These are phyloP conservation scores for Chirona hameri DNA, from an alignment of 2,888 invertebrate genomes.

Conservation along the genomic window DNA sequence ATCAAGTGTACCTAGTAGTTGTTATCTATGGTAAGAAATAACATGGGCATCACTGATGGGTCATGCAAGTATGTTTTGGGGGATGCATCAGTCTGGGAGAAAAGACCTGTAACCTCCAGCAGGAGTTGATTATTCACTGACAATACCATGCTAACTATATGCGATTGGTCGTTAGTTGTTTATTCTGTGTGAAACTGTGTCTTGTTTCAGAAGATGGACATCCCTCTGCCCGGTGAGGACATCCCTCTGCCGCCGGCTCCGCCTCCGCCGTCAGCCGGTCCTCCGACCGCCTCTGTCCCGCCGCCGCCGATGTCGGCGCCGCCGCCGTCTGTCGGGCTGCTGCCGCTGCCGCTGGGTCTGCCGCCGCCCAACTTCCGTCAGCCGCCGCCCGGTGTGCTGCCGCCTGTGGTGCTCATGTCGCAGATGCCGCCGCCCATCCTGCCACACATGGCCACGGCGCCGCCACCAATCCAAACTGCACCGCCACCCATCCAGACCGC, in stretches of 20 bases:
- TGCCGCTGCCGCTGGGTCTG: neutral
- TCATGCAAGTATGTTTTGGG: no score
- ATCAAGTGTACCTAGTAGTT: no score
- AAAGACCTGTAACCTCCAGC: no score
- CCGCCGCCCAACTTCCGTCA: neutral
- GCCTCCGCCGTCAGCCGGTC: neutral
- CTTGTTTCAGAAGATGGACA: constrained; percentile 8
- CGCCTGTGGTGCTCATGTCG: neutral
- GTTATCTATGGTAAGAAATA: no score
- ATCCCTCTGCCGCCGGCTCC: constrained; percentile 25
- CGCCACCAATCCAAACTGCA: neutral
- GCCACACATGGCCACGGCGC: neutral
- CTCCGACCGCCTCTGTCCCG: neutral
- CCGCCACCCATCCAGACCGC: neutral
- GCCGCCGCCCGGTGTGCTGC: neutral
- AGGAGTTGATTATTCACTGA: no score
- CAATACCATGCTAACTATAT: no score
- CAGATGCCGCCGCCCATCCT: neutral
- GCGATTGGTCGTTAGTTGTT: no score
- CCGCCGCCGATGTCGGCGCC: neutral
- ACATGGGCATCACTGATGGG: no score
- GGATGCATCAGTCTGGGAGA: no score
- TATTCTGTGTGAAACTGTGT: no score
- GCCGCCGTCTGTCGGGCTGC: neutral
- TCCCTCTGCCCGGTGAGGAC: constrained; percentile 24